Conservation (phyloP, 2,888 invertebrate genomes). For the Apamea sordens region DNA sequence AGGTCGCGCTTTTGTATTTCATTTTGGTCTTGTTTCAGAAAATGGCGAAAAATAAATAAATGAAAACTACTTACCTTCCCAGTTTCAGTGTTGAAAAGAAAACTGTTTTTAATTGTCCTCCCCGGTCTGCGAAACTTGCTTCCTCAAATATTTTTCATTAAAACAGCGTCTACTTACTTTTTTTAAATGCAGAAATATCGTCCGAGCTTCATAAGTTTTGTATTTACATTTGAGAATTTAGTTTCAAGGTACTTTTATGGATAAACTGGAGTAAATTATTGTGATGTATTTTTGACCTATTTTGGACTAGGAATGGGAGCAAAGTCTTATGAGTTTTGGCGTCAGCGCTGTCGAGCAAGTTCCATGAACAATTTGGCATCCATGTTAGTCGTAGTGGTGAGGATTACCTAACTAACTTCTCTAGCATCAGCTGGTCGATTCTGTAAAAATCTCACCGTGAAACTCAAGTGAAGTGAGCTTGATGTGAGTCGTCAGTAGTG, state of each 20-base stretch:
- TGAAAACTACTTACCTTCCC: constrained; percentile 23
- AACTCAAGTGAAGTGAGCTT: too few relatives aligned
- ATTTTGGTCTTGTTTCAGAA: constrained; percentile 33
- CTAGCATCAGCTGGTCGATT: too few relatives aligned
- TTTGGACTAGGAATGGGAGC: neutral
- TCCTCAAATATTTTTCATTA: constrained; percentile 56
- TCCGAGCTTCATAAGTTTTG: constrained; percentile 33
- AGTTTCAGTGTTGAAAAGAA: constrained; percentile 47
- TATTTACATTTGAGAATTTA: constrained; percentile 28
- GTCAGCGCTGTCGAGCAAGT: neutral
- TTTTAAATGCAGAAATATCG: constrained; percentile 41
- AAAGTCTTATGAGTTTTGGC: neutral
- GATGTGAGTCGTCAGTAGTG: too few relatives aligned
- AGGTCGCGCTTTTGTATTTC: constrained; percentile 1
- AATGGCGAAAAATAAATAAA: constrained; percentile 24
- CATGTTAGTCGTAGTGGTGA: neutral
- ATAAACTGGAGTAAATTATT: neutral
- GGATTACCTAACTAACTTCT: neutral
- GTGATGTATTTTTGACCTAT: neutral
- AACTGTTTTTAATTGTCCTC: constrained; percentile 64
- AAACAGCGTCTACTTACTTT: constrained; percentile 35
- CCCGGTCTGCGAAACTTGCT: constrained; percentile 45
- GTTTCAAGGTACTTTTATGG: constrained; percentile 7
- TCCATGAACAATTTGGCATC: constrained; percentile 29
- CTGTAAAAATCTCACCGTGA: too few relatives aligned